Base-by-base conservation (phyloP, 92 coral and sea anemone genomes). In the Isaurus tuberculatus region DNA sequence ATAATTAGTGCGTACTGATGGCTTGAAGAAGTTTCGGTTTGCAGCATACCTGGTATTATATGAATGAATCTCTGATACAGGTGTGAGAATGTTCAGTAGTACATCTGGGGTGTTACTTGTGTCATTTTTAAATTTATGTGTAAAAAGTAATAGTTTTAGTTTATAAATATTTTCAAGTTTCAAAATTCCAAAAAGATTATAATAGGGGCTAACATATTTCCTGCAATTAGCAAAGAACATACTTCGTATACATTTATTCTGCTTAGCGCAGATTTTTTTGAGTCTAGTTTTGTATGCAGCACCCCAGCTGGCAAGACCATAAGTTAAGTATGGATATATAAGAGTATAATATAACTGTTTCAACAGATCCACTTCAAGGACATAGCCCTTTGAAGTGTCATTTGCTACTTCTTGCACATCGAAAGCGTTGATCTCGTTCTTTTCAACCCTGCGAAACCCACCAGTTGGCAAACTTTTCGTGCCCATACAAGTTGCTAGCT, bases 91-190 rank as follows among this genome's bases (percentile, higher is more conserved):
- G 42, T 36, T 36, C 42, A 36, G 42, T 36, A 7, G 42, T 36
- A 36, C 42, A 36, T 36, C 42, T 36, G 92, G 92, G 36, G 74
- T 72, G 49, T 65, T 61, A 34, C 68, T 67, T 43, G 67, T 20
- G 42, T 19, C 20, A 68, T 89, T 46, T 28, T 37, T 79, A 19
- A 89, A 80, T 71, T 72, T 85, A 74, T 85, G 77, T 48, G 69
- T 49, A 70, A 85, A 65, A 61, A 65, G 53, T 15, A 82, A 81
- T 75, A 87, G 63, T 74, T 90, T 86, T 7, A 90, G 43, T 9
- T 86, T 86, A 42, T 36, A 81, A 49, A 87, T 87, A 64, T 90
- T 83, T n/a, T 87, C 83, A 82, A 90, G 83, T 43, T 70, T 90
- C 16, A 72, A 75, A 14, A 90, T 29, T 55, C 78, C 81, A 49